Evolutionary conservation across 2,113 vertebrate species (phyloP).

Genomic region (Ahaetulla prasina): DNA sequence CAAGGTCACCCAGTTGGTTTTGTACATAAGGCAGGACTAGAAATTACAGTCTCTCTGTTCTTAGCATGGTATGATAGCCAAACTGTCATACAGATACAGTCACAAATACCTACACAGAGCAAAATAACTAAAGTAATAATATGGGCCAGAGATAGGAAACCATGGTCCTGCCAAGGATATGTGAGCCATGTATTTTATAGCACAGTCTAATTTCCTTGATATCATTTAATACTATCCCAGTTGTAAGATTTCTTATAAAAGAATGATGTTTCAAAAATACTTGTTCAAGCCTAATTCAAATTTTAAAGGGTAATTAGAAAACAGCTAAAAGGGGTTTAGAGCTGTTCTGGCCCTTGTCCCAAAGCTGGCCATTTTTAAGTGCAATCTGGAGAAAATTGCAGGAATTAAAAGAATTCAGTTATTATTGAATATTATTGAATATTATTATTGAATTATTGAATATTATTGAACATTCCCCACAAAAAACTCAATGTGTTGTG

Average conservation of each 20-base stretch:
- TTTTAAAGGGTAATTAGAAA: background rate
- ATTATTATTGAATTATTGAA: too few relatives aligned
- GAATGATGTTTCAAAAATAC: background rate
- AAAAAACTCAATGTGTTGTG: background rate
- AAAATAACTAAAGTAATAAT: conserved; percentile 14
- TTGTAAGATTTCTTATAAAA: background rate
- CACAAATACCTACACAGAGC: background rate
- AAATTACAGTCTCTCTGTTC: background rate
- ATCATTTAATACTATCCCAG: background rate
- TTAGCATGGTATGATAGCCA: background rate
- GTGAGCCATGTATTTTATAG: background rate
- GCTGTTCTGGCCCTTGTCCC: background rate
- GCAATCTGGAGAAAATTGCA: background rate
- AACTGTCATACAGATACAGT: background rate
- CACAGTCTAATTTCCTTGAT: background rate
- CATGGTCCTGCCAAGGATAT: background rate
- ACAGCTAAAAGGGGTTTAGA: background rate
- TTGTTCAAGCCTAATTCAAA: background rate
- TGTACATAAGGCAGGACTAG: background rate
- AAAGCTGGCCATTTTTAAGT: background rate
- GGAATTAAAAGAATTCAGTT: background rate
- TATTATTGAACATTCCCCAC: too few relatives aligned
- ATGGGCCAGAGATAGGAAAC: background rate
- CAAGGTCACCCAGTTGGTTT: background rate
- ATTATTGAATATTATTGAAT: too few relatives aligned